Conservation (phyloP, 2,888 invertebrate species). For the Athalia rosae region DNA sequence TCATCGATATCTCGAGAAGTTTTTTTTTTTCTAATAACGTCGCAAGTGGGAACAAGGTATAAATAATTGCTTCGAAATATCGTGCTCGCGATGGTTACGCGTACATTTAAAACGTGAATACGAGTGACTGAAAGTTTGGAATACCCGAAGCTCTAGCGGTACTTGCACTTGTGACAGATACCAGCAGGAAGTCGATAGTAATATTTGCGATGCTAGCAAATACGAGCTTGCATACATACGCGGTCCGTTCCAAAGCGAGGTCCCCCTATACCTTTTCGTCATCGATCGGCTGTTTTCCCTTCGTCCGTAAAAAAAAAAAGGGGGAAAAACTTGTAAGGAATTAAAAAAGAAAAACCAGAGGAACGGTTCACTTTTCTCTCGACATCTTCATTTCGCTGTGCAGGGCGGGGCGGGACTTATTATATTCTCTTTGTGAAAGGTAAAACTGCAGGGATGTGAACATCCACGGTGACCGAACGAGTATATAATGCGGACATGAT, state of each 20-base stretch:
- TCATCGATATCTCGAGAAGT: background rate
- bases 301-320: background rate
- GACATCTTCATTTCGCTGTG: background rate
- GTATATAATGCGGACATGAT: too few relatives aligned
- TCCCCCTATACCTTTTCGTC: constrained; percentile 16
- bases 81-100: background rate
- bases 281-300: constrained; percentile 2
- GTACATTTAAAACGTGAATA: background rate
- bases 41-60: background rate
- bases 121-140: background rate
- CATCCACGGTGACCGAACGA: too few relatives aligned
- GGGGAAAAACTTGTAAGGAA: background rate
- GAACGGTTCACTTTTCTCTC: background rate
- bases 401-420: background rate
- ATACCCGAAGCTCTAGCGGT: constrained; percentile 3
- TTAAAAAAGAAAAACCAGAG: background rate
- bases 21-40: background rate
- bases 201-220: constrained; percentile 9
- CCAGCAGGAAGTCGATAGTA: background rate
- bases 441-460: background rate
- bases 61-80: constrained; percentile 4
- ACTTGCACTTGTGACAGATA: constrained; percentile 1
- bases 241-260: too few relatives aligned
- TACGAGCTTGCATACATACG: too few relatives aligned
- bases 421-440: background rate